Evolutionary conservation across 1,140 invertebrate genomes (phyloP).

Genomic region (Drosophila nigrodunni): DNA sequence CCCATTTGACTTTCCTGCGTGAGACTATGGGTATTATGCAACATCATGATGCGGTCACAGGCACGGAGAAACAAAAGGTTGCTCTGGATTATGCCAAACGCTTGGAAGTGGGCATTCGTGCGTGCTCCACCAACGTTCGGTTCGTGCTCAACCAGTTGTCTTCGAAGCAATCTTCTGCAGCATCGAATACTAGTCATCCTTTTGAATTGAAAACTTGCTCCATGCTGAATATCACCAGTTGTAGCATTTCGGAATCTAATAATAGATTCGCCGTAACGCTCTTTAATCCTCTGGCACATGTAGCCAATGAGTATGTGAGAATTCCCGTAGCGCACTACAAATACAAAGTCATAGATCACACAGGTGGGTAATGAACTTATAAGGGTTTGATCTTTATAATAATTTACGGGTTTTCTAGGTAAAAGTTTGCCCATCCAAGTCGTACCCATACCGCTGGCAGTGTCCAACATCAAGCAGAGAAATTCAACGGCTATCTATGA

Average conservation of each 20-base stretch:
- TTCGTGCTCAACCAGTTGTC: slow-evolving; percentile 67
- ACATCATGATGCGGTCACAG: slow-evolving; percentile 95
- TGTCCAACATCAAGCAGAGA: slow-evolving; percentile 88
- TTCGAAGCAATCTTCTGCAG: slow-evolving; percentile 7
- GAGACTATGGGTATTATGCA: slow-evolving; percentile 92
- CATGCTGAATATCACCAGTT: slow-evolving; percentile 88
- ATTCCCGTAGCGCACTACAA: slow-evolving; percentile 88
- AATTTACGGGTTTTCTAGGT: slow-evolving; percentile 20
- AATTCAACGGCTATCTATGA: slow-evolving; percentile 87
- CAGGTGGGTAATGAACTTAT: slow-evolving; percentile 70
- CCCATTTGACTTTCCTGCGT: slow-evolving; percentile 84
- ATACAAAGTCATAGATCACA: slow-evolving; percentile 88
- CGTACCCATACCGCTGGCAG: slow-evolving; percentile 87
- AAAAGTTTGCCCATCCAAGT: slow-evolving; percentile 85
- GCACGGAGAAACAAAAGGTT: slow-evolving; percentile 97
- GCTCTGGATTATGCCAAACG: slow-evolving; percentile 93
- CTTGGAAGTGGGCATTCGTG: slow-evolving; percentile 84
- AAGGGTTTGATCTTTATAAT: not conserved
- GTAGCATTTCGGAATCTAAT: slow-evolving; percentile 87
- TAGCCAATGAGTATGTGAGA: slow-evolving; percentile 88
- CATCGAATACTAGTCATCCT: slow-evolving; percentile 5
- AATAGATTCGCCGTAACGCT: slow-evolving; percentile 89
- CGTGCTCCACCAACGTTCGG: slow-evolving; percentile 65
- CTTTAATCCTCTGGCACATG: slow-evolving; percentile 92
- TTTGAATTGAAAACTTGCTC: slow-evolving; percentile 87